Conservation (phyloP, 2,797 vertebrate species). For the Crotalus adamanteus region DNA sequence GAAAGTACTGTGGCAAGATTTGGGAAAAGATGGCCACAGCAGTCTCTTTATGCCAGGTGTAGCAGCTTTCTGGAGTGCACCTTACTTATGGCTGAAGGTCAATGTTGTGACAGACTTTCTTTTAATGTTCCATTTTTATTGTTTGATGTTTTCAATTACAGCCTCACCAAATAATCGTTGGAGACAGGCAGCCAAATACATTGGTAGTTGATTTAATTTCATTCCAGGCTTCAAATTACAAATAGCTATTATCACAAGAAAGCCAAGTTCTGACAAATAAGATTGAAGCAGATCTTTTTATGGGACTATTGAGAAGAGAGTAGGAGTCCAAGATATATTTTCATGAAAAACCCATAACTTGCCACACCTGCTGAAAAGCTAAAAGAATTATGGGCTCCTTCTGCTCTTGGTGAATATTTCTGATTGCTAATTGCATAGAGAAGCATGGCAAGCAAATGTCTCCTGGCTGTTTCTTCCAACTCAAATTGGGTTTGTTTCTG, state of each 20-base stretch:
- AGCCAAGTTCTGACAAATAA: background rate
- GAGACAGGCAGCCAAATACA: background rate
- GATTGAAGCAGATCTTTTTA: background rate
- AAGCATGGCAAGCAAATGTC: background rate
- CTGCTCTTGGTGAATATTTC: too few species aligned
- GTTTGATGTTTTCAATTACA: background rate
- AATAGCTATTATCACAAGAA: background rate
- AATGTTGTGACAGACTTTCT: background rate
- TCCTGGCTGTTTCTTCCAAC: background rate
- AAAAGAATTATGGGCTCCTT: background rate
- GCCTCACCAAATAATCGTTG: background rate
- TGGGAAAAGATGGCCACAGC: background rate
- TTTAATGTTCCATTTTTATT: background rate
- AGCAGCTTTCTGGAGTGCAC: background rate
- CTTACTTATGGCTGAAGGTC: background rate
- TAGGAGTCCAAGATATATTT: background rate
- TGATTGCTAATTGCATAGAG: background rate
- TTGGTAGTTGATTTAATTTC: background rate
- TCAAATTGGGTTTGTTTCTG: background rate
- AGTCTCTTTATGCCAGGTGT: background rate
- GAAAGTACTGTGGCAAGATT: background rate
- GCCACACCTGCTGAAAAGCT: background rate
- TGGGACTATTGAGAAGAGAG: background rate
- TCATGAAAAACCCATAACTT: background rate
- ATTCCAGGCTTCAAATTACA: background rate